phyloP scores from a whole-genome alignment of 2,888 invertebrate genomes.

The Rugalucina vietnamica region DNA sequence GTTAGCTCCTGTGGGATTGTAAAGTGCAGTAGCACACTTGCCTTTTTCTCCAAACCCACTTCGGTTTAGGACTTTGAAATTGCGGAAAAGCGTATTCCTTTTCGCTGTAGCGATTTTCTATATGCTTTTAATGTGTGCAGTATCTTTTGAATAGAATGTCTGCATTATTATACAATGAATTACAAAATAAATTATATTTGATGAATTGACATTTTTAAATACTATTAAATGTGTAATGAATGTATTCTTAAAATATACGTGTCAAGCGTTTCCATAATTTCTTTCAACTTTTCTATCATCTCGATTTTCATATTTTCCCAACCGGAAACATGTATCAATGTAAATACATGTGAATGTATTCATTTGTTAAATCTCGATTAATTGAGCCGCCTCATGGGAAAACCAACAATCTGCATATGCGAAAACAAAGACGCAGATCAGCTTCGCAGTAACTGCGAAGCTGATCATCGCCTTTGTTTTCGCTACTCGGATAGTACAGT shows the following conservation, averaged over 20 bases:
- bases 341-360: neutral
- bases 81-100: neutral
- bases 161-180: slow-evolving; percentile 11
- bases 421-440: no score
- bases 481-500: no score
- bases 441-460: no score
- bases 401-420: no score
- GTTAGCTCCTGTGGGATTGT: no score
- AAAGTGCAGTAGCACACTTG: no score
- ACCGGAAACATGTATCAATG: neutral
- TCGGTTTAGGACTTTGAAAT: no score
- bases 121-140: neutral
- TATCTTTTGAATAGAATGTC: neutral
- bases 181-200: neutral
- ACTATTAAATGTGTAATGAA: neutral
- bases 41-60: no score
- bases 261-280: neutral
- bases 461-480: no score
- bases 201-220: neutral
- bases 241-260: slow-evolving; percentile 7
- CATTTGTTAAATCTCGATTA: neutral
- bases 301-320: neutral
- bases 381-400: no score
- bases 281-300: neutral
- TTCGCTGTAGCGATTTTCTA: neutral